Conservation (phyloP, 1,140 invertebrate genomes). For the Zaprionus davidi region DNA sequence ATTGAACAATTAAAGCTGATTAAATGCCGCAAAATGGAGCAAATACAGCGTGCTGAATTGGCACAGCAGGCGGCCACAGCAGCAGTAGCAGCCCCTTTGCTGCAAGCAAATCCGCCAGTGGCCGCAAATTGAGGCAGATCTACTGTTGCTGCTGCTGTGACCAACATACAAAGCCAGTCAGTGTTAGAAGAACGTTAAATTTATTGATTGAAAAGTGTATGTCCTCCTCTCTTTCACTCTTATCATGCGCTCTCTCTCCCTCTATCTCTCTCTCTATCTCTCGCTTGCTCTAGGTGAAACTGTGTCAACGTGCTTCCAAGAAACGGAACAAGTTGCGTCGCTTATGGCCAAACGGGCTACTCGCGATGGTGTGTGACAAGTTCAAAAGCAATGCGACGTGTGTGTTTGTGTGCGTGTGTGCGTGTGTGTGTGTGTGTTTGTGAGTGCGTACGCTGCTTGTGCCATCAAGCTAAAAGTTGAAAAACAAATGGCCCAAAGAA, state of each 20-base stretch:
- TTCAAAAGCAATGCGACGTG: constrained; percentile 55
- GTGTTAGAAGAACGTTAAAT: constrained; percentile 46
- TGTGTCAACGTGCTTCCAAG: constrained; percentile 72
- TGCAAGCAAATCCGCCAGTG: constrained; percentile 54
- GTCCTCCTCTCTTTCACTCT: not conserved
- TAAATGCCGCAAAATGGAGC: constrained; percentile 51
- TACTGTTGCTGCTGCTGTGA: not conserved
- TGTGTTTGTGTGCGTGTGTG: constrained; percentile 20
- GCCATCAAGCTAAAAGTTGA: constrained; percentile 39
- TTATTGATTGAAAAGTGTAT: constrained; percentile 65
- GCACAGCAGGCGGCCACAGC: constrained; percentile 31
- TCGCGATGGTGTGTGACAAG: constrained; percentile 78
- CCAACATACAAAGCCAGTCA: constrained; percentile 35
- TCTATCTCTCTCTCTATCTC: constrained; percentile 4
- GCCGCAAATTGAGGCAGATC: constrained; percentile 31
- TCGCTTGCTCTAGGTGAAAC: constrained; percentile 40
- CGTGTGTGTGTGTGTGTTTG: constrained; percentile 20
- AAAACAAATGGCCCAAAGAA: constrained; percentile 64
- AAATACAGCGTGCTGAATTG: constrained; percentile 43
- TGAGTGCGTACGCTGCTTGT: constrained; percentile 16
- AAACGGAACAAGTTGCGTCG: constrained; percentile 74
- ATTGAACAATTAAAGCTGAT: constrained; percentile 71
- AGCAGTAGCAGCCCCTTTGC: constrained; percentile 37
- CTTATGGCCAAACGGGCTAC: constrained; percentile 60
- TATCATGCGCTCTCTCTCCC: not conserved